A percentile compares a stretch with the other conserved stretches of the same genome.
Conservation (phyloP, 92 coral and sea anemone genomes). For the Umimayanthus kanabou region DNA sequence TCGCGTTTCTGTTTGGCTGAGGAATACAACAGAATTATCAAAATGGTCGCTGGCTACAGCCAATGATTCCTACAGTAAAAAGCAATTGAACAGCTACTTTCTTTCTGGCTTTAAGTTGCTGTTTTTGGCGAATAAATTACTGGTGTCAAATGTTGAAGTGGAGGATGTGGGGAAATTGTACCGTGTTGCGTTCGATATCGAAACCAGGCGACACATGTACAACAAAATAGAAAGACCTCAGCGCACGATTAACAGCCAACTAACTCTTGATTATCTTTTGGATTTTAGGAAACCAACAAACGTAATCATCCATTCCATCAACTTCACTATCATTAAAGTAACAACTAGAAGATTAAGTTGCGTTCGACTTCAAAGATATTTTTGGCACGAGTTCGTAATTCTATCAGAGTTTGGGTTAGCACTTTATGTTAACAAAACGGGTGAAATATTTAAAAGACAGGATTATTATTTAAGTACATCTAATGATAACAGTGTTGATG, state of each 20-base stretch:
- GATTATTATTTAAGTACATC: background rate
- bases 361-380: background rate
- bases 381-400: slow-evolving; percentile 1
- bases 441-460: background rate
- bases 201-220: background rate
- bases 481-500: background rate
- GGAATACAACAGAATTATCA: background rate
- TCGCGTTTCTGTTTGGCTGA: background rate
- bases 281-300: background rate
- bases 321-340: slow-evolving; percentile 29
- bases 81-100: background rate
- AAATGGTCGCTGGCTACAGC: background rate
- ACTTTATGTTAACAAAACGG: background rate
- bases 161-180: background rate
- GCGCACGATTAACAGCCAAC: background rate
- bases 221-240: background rate
- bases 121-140: background rate
- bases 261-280: background rate
- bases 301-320: background rate
- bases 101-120: background rate
- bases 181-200: background rate
- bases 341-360: slow-evolving; percentile 2
- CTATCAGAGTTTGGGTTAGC: background rate
- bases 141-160: background rate
- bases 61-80: background rate